These are phyloP conservation scores for Eurytoma californica DNA, from an alignment of 2,888 invertebrate species.

Conservation along the genomic window DNA sequence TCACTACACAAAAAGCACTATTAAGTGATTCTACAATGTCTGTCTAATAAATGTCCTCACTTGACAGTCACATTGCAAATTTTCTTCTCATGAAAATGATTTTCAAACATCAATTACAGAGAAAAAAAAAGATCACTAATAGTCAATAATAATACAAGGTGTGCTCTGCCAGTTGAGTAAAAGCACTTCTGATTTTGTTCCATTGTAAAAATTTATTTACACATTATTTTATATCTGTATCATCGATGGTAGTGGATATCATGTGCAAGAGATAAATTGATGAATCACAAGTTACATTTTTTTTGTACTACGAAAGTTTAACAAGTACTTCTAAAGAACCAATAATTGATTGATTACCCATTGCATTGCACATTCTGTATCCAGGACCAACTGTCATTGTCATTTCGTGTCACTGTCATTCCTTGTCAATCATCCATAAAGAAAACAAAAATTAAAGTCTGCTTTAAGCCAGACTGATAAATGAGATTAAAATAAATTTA, in stretches of 20 bases:
- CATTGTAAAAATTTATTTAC: slow-evolving; percentile 33
- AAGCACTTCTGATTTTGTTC: slow-evolving; percentile 43
- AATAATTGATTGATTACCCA: slow-evolving; percentile 10
- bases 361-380: slow-evolving; percentile 20
- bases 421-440: slow-evolving; percentile 23
- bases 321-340: neutral
- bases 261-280: slow-evolving; percentile 9
- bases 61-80: slow-evolving; percentile 22
- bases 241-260: slow-evolving; percentile 30
- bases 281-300: neutral
- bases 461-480: slow-evolving; percentile 25
- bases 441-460: slow-evolving; percentile 29
- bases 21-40: slow-evolving; percentile 33
- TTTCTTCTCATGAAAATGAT: slow-evolving; percentile 11
- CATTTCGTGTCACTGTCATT: slow-evolving; percentile 32
- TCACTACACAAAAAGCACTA: slow-evolving; percentile 36
- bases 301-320: neutral
- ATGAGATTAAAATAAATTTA: slow-evolving; percentile 6
- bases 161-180: slow-evolving; percentile 55
- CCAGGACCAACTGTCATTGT: slow-evolving; percentile 32
- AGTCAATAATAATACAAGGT: slow-evolving; percentile 41
- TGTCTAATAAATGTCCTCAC: slow-evolving; percentile 33
- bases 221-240: slow-evolving; percentile 31
- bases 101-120: neutral
- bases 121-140: slow-evolving; percentile 37